phyloP scores from a whole-genome alignment of 2,888 invertebrate species.

The Erannis defoliaria region DNA sequence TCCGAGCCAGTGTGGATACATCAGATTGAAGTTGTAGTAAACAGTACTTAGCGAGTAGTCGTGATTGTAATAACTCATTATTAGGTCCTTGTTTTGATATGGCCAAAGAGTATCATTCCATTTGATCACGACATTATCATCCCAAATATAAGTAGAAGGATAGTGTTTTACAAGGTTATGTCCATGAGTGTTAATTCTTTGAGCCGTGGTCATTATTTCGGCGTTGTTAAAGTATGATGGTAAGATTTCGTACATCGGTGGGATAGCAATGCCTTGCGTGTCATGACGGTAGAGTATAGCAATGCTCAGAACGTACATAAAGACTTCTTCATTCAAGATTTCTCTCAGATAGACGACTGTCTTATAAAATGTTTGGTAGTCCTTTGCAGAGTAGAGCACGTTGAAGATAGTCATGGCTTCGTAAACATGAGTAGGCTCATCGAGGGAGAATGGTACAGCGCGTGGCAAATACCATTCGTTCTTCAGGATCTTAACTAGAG shows the following conservation, averaged over 20 bases:
- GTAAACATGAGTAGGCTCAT: slow-evolving; percentile 85
- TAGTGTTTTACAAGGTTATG: slow-evolving; percentile 62
- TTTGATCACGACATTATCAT: slow-evolving; percentile 84
- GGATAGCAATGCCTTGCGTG: slow-evolving; percentile 88
- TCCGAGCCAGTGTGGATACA: slow-evolving; percentile 89
- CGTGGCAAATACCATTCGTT: slow-evolving; percentile 84
- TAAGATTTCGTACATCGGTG: slow-evolving; percentile 90
- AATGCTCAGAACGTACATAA: slow-evolving; percentile 88
- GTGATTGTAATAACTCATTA: slow-evolving; percentile 90
- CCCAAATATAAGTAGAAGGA: slow-evolving; percentile 68
- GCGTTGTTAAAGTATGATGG: slow-evolving; percentile 90
- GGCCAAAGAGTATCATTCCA: slow-evolving; percentile 88
- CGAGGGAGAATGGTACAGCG: slow-evolving; percentile 86
- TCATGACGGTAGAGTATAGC: slow-evolving; percentile 89
- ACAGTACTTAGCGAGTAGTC: slow-evolving; percentile 89
- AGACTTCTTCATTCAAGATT: slow-evolving; percentile 90
- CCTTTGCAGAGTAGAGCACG: slow-evolving; percentile 89
- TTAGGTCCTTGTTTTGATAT: slow-evolving; percentile 84
- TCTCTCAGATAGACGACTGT: slow-evolving; percentile 90
- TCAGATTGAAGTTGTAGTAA: slow-evolving; percentile 88
- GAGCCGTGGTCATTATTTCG: slow-evolving; percentile 89
- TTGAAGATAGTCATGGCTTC: slow-evolving; percentile 89
- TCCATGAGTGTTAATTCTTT: slow-evolving; percentile 84
- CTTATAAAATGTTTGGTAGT: slow-evolving; percentile 89
- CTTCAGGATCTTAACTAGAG: slow-evolving; percentile 84